Evolutionary conservation across 1,140 invertebrate species (phyloP).

Genomic region (Brachionus plicatilis): DNA sequence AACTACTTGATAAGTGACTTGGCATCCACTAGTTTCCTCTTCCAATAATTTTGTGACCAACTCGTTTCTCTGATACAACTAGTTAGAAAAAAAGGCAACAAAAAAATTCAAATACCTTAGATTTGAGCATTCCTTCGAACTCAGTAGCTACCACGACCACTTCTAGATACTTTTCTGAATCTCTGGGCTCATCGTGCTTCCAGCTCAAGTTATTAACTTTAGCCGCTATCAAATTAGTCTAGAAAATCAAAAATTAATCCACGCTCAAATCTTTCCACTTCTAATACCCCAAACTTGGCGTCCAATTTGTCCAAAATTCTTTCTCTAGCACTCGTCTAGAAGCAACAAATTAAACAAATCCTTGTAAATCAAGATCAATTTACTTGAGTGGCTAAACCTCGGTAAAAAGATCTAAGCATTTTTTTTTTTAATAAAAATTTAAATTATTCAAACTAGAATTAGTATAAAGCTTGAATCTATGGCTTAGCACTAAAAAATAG

Average conservation of each 20-base stretch:
- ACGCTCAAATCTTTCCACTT: background rate
- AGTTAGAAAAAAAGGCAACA: background rate
- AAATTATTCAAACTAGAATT: background rate
- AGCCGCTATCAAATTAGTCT: slow-evolving; percentile 24
- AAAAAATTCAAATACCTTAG: background rate
- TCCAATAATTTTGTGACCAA: background rate
- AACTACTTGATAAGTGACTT: slow-evolving; percentile 16
- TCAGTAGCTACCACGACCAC: slow-evolving; percentile 3
- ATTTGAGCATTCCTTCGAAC: background rate
- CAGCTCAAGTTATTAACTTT: slow-evolving; percentile 22
- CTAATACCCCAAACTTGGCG: slow-evolving; percentile 25
- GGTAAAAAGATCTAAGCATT: slow-evolving; percentile 10
- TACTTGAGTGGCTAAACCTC: slow-evolving; percentile 3
- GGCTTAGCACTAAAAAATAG: background rate
- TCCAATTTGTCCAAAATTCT: background rate
- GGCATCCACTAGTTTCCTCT: background rate
- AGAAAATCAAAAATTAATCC: background rate
- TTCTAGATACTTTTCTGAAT: background rate
- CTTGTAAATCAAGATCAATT: background rate
- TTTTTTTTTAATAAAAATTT: background rate
- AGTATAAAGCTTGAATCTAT: background rate
- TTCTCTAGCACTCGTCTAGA: background rate
- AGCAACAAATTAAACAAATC: background rate
- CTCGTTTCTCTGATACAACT: background rate
- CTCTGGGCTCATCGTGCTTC: slow-evolving; percentile 7